phyloP scores from a whole-genome alignment of 1,140 invertebrate species.

The Leptoteleia sp. region DNA sequence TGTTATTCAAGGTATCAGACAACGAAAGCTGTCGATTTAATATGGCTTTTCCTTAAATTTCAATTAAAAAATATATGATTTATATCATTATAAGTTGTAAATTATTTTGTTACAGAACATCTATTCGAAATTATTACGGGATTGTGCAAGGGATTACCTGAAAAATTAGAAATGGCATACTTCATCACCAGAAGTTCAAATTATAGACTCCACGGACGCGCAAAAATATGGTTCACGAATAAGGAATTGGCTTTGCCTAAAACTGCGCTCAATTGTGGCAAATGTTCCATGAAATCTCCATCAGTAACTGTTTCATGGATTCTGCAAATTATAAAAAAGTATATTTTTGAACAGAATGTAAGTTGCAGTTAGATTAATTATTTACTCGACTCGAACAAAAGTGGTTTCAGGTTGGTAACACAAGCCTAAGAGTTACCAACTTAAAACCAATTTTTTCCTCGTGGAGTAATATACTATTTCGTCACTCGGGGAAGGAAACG shows the following conservation, averaged over 20 bases:
- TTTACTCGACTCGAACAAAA: no score
- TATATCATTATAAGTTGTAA: not conserved
- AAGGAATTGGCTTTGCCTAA: conserved; percentile 9
- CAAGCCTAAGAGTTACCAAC: no score
- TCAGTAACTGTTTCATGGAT: conserved; percentile 15
- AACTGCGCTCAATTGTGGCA: conserved; percentile 2
- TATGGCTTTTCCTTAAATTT: no score
- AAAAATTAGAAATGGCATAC: conserved; percentile 14
- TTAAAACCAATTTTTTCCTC: no score
- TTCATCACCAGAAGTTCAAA: not conserved
- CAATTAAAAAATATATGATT: no score
- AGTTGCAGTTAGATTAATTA: not conserved
- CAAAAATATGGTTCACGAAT: conserved; percentile 34
- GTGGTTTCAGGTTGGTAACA: no score
- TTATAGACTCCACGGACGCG: not conserved
- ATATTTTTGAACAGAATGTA: conserved; percentile 29
- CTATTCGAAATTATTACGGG: conserved; percentile 11
- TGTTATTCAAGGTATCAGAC: conserved; percentile 30
- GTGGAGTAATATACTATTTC: no score
- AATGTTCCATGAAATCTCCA: not conserved
- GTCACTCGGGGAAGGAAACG: no score
- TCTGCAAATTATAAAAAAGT: conserved; percentile 9
- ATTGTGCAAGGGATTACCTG: conserved; percentile 14
- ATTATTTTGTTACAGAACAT: conserved; percentile 11
- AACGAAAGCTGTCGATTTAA: no score